phyloP scores from a whole-genome alignment of 2,888 invertebrate genomes.

The Phasia obesa region DNA sequence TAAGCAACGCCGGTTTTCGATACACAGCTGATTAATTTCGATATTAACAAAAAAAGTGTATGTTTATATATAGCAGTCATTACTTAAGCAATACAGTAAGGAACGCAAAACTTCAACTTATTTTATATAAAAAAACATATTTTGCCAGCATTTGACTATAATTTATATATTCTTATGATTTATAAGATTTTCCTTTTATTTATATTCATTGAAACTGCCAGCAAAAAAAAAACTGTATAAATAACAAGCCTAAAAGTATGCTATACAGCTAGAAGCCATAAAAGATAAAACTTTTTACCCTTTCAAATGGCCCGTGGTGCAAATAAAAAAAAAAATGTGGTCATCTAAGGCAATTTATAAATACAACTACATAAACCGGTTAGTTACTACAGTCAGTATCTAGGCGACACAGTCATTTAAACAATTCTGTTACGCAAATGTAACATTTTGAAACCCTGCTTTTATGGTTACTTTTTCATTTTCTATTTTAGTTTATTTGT shows the following conservation, averaged over 20 bases:
- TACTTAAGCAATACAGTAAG: too few relatives aligned
- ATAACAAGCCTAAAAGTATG: slow-evolving; percentile 44
- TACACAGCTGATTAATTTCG: too few relatives aligned
- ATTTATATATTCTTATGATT: slow-evolving; percentile 39
- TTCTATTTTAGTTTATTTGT: slow-evolving; percentile 15
- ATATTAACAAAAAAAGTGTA: too few relatives aligned
- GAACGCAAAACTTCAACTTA: not conserved
- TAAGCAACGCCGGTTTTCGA: too few relatives aligned
- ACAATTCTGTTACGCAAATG: slow-evolving; percentile 37
- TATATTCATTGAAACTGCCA: slow-evolving; percentile 23
- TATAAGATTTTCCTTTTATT: slow-evolving; percentile 27
- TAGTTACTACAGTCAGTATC: not conserved
- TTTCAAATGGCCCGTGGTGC: slow-evolving; percentile 39
- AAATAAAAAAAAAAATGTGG: slow-evolving; percentile 45
- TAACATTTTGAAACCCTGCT: slow-evolving; percentile 25
- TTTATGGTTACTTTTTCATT: not conserved
- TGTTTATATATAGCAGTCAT: too few relatives aligned
- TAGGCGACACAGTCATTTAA: not conserved
- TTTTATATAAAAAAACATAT: slow-evolving; percentile 14
- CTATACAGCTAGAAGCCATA: slow-evolving; percentile 23
- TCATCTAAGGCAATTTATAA: slow-evolving; percentile 50
- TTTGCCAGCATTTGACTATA: slow-evolving; percentile 3
- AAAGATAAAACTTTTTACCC: slow-evolving; percentile 36
- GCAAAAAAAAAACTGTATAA: not conserved
- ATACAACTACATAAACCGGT: not conserved